Percentiles rank a stretch among this genome's conserved stretches.
Conservation (phyloP, 2,888 invertebrate species). For the Pheosia gnoma region DNA sequence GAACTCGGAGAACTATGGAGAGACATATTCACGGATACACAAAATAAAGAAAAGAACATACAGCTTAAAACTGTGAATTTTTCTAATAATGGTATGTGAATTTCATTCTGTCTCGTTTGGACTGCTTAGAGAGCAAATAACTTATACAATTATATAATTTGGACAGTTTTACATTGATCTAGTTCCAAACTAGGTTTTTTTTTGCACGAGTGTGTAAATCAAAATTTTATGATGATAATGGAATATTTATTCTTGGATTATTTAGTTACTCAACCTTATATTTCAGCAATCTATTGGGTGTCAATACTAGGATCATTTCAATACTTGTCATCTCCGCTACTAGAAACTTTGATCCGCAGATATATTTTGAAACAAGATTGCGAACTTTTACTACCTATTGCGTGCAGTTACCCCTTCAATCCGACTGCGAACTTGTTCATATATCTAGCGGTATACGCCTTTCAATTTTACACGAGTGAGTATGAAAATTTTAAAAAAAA, state of each 20-base stretch:
- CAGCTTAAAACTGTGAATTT: conserved; percentile 32
- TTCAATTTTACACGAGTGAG: conserved; percentile 42
- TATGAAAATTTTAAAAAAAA: conserved; percentile 19
- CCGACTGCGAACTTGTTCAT: conserved; percentile 30
- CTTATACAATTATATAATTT: no score
- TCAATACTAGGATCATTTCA: conserved; percentile 23
- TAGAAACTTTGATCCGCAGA: conserved; percentile 38
- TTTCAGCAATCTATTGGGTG: conserved; percentile 38
- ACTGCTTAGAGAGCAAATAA: no score
- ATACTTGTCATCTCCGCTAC: conserved; percentile 39
- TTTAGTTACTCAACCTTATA: not conserved
- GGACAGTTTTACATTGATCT: no score
- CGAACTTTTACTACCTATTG: conserved; percentile 32
- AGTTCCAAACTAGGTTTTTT: no score
- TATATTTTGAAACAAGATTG: conserved; percentile 37
- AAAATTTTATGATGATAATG: no score
- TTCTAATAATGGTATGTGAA: conserved; percentile 34
- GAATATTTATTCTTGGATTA: no score
- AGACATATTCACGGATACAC: conserved; percentile 25
- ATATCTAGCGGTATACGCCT: conserved; percentile 37
- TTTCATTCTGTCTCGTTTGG: not conserved
- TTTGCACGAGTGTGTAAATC: no score
- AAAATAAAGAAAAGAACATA: conserved; percentile 27
- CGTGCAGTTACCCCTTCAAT: conserved; percentile 40
- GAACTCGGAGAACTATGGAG: conserved; percentile 45